Evolutionary conservation across 2,113 vertebrate genomes (phyloP), one percentile per base, ranked within the genome.

Genomic region (Phrynosoma platyrhinos): DNA sequence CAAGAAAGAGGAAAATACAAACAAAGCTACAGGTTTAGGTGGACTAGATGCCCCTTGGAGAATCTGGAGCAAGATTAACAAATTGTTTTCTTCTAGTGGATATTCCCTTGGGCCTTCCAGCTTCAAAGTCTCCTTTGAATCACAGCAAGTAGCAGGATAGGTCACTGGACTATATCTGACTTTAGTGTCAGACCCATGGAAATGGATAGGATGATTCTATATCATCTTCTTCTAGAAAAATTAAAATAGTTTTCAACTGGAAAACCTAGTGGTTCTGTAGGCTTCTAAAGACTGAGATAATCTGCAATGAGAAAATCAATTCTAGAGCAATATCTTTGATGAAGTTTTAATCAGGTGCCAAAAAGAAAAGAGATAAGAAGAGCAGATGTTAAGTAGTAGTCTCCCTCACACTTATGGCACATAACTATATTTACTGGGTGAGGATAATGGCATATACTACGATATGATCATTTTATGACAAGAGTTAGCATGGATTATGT

Each of bases 211-310:
- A 87, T 23, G 0, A 1, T 88, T 68, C 62, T 83, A 62, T 64
- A 5, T 89, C 76, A 71, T 14, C n/a, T 68, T 21, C 68, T 76
- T 21, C 68, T 79, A 20, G 81, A 84, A 82, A 68, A 87, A 86
- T 21, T 55, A 64, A 90, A 64, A 0, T 0, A 32, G 47, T 83
- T 76, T 47, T 58, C 72, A 0, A 0, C 58, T 0, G 0, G 53
- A 71, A 69, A 30, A 52, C 52, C 23, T 16, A 32, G 32, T 79
- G 20, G 52, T 3, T 16, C n/a, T 69, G n/a, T 69, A 25, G 53
- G 66, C 40, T 78, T 69, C 62, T 83, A 69, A 62, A 58, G 64
- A 47, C 64, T 71, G 55, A 36, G 20, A 32, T 18, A 36, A 53
- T 66, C 40, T 36, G 55, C 21, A 32, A 52, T 10, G 27, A 76